A percentile compares a stretch with the other conserved stretches of the same genome.
phyloP scores from a whole-genome alignment of 2,888 invertebrate species.

The Lamellibrachia satsuma region DNA sequence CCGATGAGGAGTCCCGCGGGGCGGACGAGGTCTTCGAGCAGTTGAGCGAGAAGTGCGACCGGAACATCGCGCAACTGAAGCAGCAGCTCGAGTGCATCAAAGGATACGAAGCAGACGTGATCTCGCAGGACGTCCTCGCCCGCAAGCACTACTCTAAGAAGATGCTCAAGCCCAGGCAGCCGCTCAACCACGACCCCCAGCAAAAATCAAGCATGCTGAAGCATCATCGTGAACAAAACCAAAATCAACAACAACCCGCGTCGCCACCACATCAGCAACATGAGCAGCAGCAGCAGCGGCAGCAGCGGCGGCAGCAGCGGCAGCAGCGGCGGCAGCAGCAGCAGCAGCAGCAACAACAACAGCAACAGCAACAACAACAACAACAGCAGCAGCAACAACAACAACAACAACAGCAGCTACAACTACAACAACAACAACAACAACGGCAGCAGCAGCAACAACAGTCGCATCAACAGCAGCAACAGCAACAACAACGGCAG shows the following conservation, averaged over 20 bases:
- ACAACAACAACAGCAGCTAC: neutral
- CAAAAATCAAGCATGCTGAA: neutral
- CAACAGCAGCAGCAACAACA: neutral
- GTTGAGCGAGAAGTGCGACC: conserved; percentile 5
- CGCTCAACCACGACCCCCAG: neutral
- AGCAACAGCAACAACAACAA: neutral
- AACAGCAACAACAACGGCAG: neutral
- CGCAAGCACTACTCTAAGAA: neutral
- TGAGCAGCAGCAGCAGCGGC: neutral
- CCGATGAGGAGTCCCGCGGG: neutral
- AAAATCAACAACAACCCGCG: neutral
- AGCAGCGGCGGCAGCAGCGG: neutral
- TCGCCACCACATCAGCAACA: neutral
- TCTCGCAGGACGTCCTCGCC: neutral
- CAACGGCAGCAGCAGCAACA: neutral
- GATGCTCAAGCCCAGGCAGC: neutral
- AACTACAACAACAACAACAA: no score
- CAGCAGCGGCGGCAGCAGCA: neutral
- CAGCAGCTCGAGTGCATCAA: neutral
- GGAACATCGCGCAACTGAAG: conserved; percentile 7
- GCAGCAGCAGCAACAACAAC: neutral
- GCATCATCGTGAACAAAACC: neutral
- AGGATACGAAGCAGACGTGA: neutral
- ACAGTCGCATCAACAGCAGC: neutral
- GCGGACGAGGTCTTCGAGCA: neutral